A percentile compares a stretch with the other conserved stretches of the same genome.
phyloP scores from a whole-genome alignment of 2,888 invertebrate species.

The Incurvaria masculella region DNA sequence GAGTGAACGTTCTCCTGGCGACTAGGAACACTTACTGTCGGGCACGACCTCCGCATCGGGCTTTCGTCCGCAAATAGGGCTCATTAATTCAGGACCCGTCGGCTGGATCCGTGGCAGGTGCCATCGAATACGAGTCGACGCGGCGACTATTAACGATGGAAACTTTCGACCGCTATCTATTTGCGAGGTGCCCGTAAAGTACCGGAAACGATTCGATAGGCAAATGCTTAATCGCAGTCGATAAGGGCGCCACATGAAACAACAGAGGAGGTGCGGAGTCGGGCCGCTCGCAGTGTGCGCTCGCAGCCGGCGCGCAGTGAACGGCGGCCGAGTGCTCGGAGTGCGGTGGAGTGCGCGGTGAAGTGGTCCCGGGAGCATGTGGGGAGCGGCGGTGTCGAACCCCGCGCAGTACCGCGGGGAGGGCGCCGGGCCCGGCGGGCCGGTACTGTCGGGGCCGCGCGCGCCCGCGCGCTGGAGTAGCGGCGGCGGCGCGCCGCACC shows the following conservation, averaged over 20 bases:
- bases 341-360: slow-evolving; percentile 26
- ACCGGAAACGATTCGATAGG: neutral
- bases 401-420: slow-evolving; percentile 36
- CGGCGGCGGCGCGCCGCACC: slow-evolving; percentile 31
- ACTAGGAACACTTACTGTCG: neutral
- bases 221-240: slow-evolving; percentile 16
- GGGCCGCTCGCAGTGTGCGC: slow-evolving; percentile 33
- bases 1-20: neutral
- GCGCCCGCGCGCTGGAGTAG: slow-evolving; percentile 31
- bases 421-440: slow-evolving; percentile 35
- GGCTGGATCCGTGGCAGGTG: neutral
- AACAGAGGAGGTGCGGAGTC: slow-evolving; percentile 24
- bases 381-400: slow-evolving; percentile 48
- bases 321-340: slow-evolving; percentile 33
- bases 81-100: neutral
- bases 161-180: neutral
- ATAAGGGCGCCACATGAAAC: slow-evolving; percentile 34
- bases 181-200: neutral
- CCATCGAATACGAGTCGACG: neutral
- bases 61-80: neutral
- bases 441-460: slow-evolving; percentile 22
- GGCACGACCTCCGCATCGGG: neutral
- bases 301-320: slow-evolving; percentile 18
- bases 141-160: neutral
- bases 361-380: slow-evolving; percentile 33